phyloP scores from a whole-genome alignment of 2,113 vertebrate species.

The Danionella cerebrum region DNA sequence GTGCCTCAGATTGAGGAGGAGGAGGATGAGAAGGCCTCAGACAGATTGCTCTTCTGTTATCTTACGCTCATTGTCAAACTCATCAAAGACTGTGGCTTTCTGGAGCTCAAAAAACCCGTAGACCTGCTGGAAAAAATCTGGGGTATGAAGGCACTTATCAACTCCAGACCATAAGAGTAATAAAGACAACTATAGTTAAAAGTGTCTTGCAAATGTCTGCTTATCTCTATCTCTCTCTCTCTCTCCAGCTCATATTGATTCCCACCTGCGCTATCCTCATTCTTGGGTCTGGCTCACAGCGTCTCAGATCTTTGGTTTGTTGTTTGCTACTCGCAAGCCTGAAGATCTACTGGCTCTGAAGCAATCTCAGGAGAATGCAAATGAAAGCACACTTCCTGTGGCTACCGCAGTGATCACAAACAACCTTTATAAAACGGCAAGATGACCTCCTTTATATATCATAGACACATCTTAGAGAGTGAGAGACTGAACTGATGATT shows the following conservation, averaged over 20 bases:
- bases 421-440: conserved; percentile 78
- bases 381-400: conserved; percentile 26
- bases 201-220: too few relatives aligned
- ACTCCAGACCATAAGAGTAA: too few relatives aligned
- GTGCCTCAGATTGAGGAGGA: conserved; percentile 76
- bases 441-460: not conserved
- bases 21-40: conserved; percentile 81
- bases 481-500: not conserved
- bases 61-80: conserved; percentile 84
- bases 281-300: conserved; percentile 94
- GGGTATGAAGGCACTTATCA: conserved; percentile 61
- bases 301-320: conserved; percentile 85
- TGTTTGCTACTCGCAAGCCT: conserved; percentile 80
- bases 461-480: not conserved
- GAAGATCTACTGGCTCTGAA: conserved; percentile 75
- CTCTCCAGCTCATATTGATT: conserved; percentile 72
- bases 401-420: conserved; percentile 65
- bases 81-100: conserved; percentile 74
- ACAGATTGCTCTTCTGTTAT: conserved; percentile 80
- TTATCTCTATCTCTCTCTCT: not conserved
- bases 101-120: conserved; percentile 65
- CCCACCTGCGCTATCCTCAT: conserved; percentile 85
- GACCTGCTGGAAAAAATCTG: conserved; percentile 71
- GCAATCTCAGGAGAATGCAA: conserved; percentile 44
- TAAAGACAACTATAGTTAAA: too few relatives aligned